Percentiles rank a stretch among this genome's conserved stretches.
Conservation (phyloP, 2,888 invertebrate genomes). For the Acrobasis repandana region DNA sequence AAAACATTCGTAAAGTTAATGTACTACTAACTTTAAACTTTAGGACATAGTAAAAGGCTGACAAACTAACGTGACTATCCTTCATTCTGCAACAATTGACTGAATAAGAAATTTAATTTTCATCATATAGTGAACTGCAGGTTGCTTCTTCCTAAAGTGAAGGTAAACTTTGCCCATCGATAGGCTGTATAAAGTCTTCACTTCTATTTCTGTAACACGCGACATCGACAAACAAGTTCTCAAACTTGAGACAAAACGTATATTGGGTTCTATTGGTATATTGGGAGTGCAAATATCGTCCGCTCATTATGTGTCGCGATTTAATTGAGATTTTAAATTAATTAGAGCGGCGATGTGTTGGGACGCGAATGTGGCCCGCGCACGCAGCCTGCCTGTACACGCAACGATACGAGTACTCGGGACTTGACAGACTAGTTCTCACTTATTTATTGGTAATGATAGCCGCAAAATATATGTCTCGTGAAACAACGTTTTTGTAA, state of each 20-base stretch:
- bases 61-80: too few species aligned
- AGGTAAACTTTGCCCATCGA: too few species aligned
- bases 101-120: too few species aligned
- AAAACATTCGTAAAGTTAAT: too few species aligned
- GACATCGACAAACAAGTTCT: conserved; percentile 64
- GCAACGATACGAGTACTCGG: conserved; percentile 52
- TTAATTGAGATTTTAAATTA: conserved; percentile 84
- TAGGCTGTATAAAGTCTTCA: conserved; percentile 15
- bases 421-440: background rate
- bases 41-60: too few species aligned
- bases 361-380: conserved; percentile 72
- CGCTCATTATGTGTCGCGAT: conserved; percentile 78
- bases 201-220: conserved; percentile 38
- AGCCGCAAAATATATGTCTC: background rate
- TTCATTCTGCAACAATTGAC: too few species aligned
- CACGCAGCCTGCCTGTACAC: conserved; percentile 75
- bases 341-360: conserved; percentile 78
- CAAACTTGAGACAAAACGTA: conserved; percentile 67
- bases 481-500: background rate
- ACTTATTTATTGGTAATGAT: background rate
- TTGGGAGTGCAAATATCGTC: conserved; percentile 70
- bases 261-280: conserved; percentile 39
- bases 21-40: too few species aligned
- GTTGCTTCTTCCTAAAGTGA: too few species aligned
- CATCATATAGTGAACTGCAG: too few species aligned